Percentiles rank a stretch among this genome's conserved stretches.
Evolutionary conservation across 2,888 invertebrate species (phyloP).

Genomic region (Hyppa rectilinea): DNA sequence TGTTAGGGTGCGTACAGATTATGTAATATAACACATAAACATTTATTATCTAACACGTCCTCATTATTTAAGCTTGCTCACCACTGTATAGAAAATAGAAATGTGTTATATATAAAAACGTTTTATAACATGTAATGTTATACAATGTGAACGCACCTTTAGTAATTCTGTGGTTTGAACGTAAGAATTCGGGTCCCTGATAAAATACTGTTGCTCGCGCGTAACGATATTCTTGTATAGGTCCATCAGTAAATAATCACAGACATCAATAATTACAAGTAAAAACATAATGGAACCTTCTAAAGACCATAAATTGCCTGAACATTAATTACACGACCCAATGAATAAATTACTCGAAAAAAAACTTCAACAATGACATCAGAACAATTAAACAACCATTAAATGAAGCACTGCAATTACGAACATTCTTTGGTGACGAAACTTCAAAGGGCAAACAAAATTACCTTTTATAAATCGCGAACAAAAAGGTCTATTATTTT

Average conservation of each 20-base stretch:
- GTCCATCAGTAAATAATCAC: slow-evolving; percentile 13
- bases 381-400: slow-evolving; percentile 56
- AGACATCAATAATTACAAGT: slow-evolving; percentile 8
- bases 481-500: slow-evolving; percentile 48
- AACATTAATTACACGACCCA: slow-evolving; percentile 53
- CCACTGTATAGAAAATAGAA: too few species aligned
- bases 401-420: slow-evolving; percentile 54
- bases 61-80: too few species aligned
- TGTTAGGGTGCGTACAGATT: too few species aligned
- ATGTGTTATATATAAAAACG: too few species aligned
- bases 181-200: not conserved
- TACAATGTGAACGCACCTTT: too few species aligned
- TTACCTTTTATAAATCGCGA: slow-evolving; percentile 49
- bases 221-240: not conserved
- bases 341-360: slow-evolving; percentile 48
- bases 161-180: too few species aligned
- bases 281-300: slow-evolving; percentile 39
- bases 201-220: not conserved
- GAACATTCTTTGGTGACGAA: slow-evolving; percentile 51
- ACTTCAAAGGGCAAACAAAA: slow-evolving; percentile 55
- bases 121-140: too few species aligned
- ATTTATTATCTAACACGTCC: too few species aligned
- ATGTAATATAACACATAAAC: too few species aligned
- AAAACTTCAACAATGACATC: slow-evolving; percentile 40
- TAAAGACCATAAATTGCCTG: slow-evolving; percentile 35